Conservation (phyloP, 2,113 vertebrate species). For the Chaenogobius annularis region DNA sequence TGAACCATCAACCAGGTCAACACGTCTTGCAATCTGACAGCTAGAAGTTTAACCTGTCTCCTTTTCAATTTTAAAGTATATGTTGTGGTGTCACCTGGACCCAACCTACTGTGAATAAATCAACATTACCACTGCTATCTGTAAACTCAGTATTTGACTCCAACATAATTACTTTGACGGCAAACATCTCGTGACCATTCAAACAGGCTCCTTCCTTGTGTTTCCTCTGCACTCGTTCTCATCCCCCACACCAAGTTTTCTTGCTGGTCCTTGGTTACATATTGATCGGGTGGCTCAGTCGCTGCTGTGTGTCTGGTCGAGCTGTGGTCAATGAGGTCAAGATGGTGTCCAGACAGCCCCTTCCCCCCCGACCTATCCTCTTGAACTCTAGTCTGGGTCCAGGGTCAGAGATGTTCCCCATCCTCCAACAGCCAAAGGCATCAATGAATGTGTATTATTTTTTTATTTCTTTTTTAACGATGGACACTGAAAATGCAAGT, state of each 20-base stretch:
- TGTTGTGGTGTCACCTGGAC: no score
- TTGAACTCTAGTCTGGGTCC: conserved; percentile 1
- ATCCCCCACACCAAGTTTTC: conserved; percentile 37
- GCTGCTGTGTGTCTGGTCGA: conserved; percentile 36
- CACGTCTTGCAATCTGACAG: no score
- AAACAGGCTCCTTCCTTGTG: background rate
- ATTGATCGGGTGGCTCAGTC: conserved; percentile 57
- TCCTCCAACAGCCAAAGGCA: background rate
- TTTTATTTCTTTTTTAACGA: no score
- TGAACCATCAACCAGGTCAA: no score
- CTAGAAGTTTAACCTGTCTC: no score
- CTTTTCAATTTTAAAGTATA: no score
- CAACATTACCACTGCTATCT: background rate
- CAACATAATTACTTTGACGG: no score
- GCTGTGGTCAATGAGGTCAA: conserved; percentile 71
- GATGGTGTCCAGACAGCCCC: conserved; percentile 63
- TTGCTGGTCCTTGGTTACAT: conserved; percentile 57
- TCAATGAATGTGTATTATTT: no score
- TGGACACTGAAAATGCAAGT: no score
- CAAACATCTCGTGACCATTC: background rate
- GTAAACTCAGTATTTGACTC: background rate
- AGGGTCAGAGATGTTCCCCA: conserved; percentile 1
- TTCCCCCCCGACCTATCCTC: conserved; percentile 25
- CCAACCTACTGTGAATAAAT: background rate
- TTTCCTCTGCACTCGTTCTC: conserved; percentile 9